Evolutionary conservation across 2,113 vertebrate species (phyloP), one percentile per base, ranked within the genome.

Genomic region (Sturnira hondurensis): DNA sequence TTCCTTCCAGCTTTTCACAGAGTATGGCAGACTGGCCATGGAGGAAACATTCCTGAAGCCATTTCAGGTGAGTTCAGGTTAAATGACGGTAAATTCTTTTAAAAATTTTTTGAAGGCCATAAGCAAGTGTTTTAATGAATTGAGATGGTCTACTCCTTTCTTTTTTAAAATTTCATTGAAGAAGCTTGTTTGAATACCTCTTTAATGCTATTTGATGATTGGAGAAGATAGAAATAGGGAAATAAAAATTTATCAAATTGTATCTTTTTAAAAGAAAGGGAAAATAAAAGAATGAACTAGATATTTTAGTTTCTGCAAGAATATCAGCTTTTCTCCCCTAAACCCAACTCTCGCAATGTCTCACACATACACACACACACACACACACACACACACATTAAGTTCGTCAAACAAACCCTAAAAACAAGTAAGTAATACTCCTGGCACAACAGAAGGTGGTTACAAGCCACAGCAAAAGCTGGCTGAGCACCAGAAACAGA

Each of bases 31-130:
- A 91, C 98, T 99, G 93, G 99, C 99, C 31, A 99, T 99, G 99
- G 99, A 99, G 95, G 99, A 99, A 98, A 99, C 99, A 0, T 99
- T 99, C 97, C 98, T 99, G 96, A 99, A 99, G 97, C 99, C 99
- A 0, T 99, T 99, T 97, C 99, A 99, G 99, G 99, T 99, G 98
- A 97, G 97, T 95, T 24, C 41, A 33, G 4, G 5, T 80, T 77
- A 82, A 96, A 58, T 80, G 20, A 74, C 56, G 20, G 38, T 68
- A 73, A 86, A 74, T 96, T 96, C 67, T 76, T 92, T 36, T 2
- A 61, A 41, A n/a, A 76, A n/a, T 96, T 94, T 95, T 67, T 61
- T 65, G 26, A 85, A 92, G 33, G 85, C 15, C 63, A 2, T 83
- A 90, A 71, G 43, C 31, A 83, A 47, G 11, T 87, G 20, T 93